A percentile compares a stretch with the other conserved stretches of the same genome.
phyloP scores from a whole-genome alignment of 1,140 invertebrate genomes.

The Sarcophaga peregrina region DNA sequence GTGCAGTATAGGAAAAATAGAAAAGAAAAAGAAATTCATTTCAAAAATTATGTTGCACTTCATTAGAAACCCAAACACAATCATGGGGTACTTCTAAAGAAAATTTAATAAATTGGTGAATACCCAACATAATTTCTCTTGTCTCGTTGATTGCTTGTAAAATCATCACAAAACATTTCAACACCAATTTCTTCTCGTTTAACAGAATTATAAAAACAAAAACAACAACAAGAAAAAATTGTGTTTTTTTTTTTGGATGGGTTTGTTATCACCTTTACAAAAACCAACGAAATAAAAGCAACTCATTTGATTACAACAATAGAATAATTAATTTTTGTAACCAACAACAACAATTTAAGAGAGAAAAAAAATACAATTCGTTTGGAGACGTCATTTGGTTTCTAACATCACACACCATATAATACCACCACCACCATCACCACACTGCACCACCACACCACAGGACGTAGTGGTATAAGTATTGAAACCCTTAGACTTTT shows the following conservation, averaged over 20 bases:
- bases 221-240: neutral
- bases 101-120: neutral
- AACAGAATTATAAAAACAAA: neutral
- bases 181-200: neutral
- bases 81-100: neutral
- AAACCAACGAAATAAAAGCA: neutral
- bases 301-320: neutral
- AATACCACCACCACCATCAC: too few species aligned
- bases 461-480: conserved; percentile 6
- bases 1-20: neutral
- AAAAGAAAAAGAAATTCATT: neutral
- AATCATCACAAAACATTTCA: neutral
- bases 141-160: neutral
- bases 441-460: neutral
- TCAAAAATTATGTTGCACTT: neutral
- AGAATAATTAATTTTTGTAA: conserved; percentile 11
- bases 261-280: too few species aligned
- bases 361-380: too few species aligned
- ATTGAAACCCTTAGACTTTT: neutral
- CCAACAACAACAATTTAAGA: too few species aligned
- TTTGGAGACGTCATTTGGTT: too few species aligned
- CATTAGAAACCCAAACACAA: neutral
- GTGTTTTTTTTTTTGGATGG: too few species aligned
- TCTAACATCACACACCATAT: too few species aligned
- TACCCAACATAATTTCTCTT: conserved; percentile 5